Conservation (phyloP, 2,113 vertebrate genomes). For the Stictonetta naevosa region DNA sequence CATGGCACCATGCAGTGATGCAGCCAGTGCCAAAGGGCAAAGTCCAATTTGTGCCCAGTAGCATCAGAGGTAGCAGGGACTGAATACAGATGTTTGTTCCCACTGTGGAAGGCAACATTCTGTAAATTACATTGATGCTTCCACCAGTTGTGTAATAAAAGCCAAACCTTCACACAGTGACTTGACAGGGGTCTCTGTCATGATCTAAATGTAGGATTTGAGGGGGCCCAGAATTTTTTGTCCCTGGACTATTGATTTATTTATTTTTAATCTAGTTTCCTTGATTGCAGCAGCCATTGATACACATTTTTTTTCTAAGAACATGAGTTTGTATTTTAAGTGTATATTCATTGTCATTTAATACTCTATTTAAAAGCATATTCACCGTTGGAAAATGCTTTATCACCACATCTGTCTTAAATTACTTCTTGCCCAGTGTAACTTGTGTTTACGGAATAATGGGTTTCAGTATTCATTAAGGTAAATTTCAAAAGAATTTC, state of each 20-base stretch:
- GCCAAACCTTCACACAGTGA: not conserved
- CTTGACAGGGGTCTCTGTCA: not conserved
- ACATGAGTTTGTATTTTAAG: not conserved
- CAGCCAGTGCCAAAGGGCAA: not conserved
- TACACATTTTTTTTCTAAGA: not conserved
- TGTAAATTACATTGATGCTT: rapidly evolving
- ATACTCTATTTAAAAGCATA: not conserved
- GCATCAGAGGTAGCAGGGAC: not conserved
- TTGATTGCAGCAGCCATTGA: not conserved
- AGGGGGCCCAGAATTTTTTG: not conserved
- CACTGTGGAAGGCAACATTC: not conserved
- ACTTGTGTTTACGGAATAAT: not conserved
- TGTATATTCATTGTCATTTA: not conserved
- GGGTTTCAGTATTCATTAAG: not conserved
- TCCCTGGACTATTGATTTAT: not conserved
- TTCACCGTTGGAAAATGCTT: not conserved
- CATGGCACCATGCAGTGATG: not conserved
- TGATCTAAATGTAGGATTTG: not conserved
- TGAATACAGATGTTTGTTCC: not conserved
- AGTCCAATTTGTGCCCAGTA: rapidly evolving
- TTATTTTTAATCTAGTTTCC: not conserved
- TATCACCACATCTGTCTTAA: not conserved
- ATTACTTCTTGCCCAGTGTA: not conserved
- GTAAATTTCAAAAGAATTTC: not conserved
- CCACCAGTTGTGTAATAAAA: not conserved